Percentiles rank a stretch among this genome's conserved stretches.
phyloP scores from a whole-genome alignment of 2,113 vertebrate species.

The Paratilapia polleni region DNA sequence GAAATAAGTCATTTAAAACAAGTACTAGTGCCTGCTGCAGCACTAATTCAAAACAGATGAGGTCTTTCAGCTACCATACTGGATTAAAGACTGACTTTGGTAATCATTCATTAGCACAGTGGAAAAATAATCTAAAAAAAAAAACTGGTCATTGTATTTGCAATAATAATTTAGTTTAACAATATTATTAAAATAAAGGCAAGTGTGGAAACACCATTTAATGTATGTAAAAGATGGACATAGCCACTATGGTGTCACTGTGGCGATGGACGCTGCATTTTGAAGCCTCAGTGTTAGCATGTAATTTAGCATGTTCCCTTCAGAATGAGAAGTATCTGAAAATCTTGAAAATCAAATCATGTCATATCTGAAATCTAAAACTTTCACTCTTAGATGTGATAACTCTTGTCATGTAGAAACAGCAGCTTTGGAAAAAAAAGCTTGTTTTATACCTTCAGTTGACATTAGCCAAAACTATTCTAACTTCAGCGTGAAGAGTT shows the following conservation, averaged over 20 bases:
- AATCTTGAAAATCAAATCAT: neutral
- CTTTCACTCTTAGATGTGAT: neutral
- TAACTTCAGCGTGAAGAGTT: no score
- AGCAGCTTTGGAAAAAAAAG: neutral
- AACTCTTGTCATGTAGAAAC: neutral
- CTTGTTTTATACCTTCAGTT: neutral
- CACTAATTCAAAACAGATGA: conserved; percentile 40
- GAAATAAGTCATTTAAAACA: neutral
- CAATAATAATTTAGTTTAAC: neutral
- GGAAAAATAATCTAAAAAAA: neutral
- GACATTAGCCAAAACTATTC: no score
- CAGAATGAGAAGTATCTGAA: neutral
- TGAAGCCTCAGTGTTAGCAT: neutral
- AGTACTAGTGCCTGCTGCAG: no score
- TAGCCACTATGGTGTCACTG: neutral
- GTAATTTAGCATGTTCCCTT: neutral
- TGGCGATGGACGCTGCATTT: neutral
- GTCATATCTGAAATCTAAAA: neutral
- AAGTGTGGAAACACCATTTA: neutral
- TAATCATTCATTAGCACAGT: neutral
- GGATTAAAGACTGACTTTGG: conserved; percentile 23
- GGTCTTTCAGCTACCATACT: neutral
- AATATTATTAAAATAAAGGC: neutral
- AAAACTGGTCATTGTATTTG: no score
- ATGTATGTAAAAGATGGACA: neutral